Evolutionary conservation across 1,140 invertebrate species (phyloP).

Genomic region (Stegodyphus mimosarum): DNA sequence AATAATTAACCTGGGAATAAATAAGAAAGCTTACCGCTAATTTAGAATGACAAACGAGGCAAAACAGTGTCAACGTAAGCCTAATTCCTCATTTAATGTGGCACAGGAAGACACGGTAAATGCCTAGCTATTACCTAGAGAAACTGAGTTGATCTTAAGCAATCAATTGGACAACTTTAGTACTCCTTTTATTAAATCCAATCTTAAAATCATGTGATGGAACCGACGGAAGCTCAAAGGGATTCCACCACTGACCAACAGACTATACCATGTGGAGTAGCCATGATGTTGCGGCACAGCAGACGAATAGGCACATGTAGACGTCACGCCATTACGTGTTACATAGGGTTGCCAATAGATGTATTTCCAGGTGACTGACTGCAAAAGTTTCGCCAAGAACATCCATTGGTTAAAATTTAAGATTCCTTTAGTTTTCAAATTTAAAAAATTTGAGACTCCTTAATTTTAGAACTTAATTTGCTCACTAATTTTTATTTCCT

Average conservation of each 20-base stretch:
- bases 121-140: not conserved
- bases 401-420: too few species aligned
- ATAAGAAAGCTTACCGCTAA: not conserved
- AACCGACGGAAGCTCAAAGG: not conserved
- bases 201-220: not conserved
- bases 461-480: too few species aligned
- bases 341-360: constrained; percentile 2
- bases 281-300: constrained; percentile 49
- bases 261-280: constrained; percentile 29
- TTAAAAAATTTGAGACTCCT: too few species aligned
- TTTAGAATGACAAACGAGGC: constrained; percentile 10
- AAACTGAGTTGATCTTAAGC: not conserved
- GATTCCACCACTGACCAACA: not conserved
- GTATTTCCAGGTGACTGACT: not conserved
- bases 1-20: not conserved
- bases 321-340: constrained; percentile 10
- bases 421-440: too few species aligned
- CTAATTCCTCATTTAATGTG: constrained; percentile 5
- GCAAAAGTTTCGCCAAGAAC: too few species aligned
- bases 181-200: not conserved
- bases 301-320: constrained; percentile 26
- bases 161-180: not conserved
- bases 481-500: too few species aligned
- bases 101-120: not conserved
- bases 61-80: constrained; percentile 24